A percentile compares a stretch with the other conserved stretches of the same genome.
Conservation (phyloP, 2,113 vertebrate genomes). For the Indri indri region DNA sequence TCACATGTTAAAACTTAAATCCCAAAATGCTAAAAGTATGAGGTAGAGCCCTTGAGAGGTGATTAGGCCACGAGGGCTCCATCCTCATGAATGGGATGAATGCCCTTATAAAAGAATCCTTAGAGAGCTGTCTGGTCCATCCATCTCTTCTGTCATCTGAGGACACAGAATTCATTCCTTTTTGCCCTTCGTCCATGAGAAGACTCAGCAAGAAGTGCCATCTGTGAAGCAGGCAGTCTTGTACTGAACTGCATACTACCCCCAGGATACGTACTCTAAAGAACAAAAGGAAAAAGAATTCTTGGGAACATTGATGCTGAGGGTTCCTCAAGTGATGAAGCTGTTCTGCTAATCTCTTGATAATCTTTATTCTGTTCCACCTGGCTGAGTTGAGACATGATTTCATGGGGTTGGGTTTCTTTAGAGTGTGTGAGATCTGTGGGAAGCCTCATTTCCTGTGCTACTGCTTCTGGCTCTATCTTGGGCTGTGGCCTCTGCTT, state of each 20-base stretch:
- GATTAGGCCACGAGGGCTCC: neutral
- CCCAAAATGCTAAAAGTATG: neutral
- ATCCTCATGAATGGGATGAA: too few species aligned
- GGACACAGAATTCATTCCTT: neutral
- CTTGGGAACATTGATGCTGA: slow-evolving; percentile 34
- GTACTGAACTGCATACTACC: too few species aligned
- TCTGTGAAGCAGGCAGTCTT: too few species aligned
- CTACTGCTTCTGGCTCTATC: slow-evolving; percentile 31
- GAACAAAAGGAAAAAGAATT: too few species aligned
- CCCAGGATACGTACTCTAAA: too few species aligned
- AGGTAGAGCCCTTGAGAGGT: neutral
- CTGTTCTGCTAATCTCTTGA: slow-evolving; percentile 49
- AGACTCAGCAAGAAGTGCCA: too few species aligned
- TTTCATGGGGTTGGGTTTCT: slow-evolving; percentile 3
- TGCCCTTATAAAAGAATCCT: neutral
- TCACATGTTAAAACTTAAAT: neutral
- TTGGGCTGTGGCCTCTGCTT: slow-evolving; percentile 40
- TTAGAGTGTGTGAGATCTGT: neutral
- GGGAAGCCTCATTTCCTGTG: neutral
- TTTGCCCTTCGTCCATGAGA: neutral
- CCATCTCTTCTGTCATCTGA: neutral
- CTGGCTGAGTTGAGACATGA: slow-evolving; percentile 43
- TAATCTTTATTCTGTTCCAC: neutral
- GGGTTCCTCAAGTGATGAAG: slow-evolving; percentile 55
- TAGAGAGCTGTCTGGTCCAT: neutral